Conservation (phyloP, 2,113 vertebrate species). For the Amphilophus citrinellus region DNA sequence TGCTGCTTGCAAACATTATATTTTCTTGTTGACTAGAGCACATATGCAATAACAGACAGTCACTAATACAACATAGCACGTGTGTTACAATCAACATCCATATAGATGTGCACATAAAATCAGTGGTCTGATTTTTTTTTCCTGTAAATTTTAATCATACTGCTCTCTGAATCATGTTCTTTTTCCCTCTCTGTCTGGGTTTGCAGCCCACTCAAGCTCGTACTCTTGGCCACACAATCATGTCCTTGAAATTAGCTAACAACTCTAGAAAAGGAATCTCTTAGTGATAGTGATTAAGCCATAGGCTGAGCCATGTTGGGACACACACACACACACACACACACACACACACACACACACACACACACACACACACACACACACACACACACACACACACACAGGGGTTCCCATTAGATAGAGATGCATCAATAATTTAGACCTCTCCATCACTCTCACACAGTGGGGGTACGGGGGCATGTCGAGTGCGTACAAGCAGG, state of each 20-base stretch:
- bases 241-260: slow-evolving; percentile 51
- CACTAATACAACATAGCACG: neutral
- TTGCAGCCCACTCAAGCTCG: neutral
- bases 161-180: neutral
- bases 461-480: slow-evolving; percentile 51
- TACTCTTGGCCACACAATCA: slow-evolving; percentile 31
- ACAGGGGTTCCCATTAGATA: slow-evolving; percentile 65
- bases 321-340: slow-evolving; percentile 38
- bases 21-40: slow-evolving; percentile 9
- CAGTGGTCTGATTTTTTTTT: neutral
- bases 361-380: neutral
- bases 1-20: slow-evolving; percentile 18
- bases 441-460: slow-evolving; percentile 65
- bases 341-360: neutral
- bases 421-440: slow-evolving; percentile 78
- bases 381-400: neutral
- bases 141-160: neutral
- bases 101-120: neutral
- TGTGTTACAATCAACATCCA: neutral
- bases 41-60: neutral
- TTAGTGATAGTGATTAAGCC: slow-evolving; percentile 52
- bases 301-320: slow-evolving; percentile 5
- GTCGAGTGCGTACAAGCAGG: neutral
- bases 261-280: slow-evolving; percentile 35
- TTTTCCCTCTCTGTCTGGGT: neutral